Evolutionary conservation across 2,888 invertebrate species (phyloP), one percentile per base, ranked within the genome.

Genomic region (Dasysyrphus tricinctus): DNA sequence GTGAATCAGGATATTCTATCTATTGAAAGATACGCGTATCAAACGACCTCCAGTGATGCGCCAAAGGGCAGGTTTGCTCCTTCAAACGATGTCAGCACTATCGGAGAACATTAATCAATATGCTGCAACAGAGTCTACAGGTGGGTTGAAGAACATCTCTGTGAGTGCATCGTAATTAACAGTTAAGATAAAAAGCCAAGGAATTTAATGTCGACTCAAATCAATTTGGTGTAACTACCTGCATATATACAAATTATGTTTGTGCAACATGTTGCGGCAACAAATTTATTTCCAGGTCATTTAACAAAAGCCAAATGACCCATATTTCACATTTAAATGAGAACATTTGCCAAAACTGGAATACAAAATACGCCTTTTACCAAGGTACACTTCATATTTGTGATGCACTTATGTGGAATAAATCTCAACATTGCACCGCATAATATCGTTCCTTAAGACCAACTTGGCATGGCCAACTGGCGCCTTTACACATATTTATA

Each of bases 31-130:
- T 51, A 32, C 65, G 24, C 44, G 29, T 39, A 72, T 24, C 34
- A 67, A 24, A 34, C 69, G 81, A 85, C 82, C 82, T 72, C 79
- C 75, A 61, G 73, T 69, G 24, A 24, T 24, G 77, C 56, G 57
- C 76, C 7, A 69, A 73, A 69, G 77, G 82, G 74, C 78, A 75
- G 65, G 70, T 82, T 86, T 72, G 59, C 78, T 72, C 37, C 86
- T 61, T 24, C 65, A 65, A 78, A 44, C 72, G 70, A 78, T 75
- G 82, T 78, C 86, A 78, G 65, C 69, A 32, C 70, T 79, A 86
- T 82, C 82, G 54, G 42, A 5, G 37, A 51, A 67, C 86, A 86
- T 86, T 16, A 75, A 82, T 86, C 86, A 86, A 63, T n/a, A 32
- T 51, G 44, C 8, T 24, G 57, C 63, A 14, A 7, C 32, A 47